A percentile compares a stretch with the other conserved stretches of the same genome.
These are phyloP conservation scores for Drosophila testacea DNA, from an alignment of 2,888 invertebrate genomes.

Conservation along the genomic window DNA sequence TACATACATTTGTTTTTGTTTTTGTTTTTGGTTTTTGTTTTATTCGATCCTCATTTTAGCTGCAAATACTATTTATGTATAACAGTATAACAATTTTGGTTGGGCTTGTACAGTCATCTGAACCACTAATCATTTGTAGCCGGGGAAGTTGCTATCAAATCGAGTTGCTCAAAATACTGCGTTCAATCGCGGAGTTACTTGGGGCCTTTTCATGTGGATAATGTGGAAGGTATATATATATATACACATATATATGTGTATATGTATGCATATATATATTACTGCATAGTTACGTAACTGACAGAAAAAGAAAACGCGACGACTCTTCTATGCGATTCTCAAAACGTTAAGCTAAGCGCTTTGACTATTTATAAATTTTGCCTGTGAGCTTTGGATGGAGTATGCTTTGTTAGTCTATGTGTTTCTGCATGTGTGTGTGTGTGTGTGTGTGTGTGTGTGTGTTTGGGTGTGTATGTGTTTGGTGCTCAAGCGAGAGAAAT, in stretches of 20 bases:
- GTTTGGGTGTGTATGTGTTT: conserved; percentile 11
- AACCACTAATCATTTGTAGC: conserved; percentile 83
- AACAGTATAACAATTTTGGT: conserved; percentile 54
- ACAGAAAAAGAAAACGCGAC: conserved; percentile 2
- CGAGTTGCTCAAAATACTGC: conserved; percentile 80
- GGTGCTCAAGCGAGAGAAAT: conserved; percentile 53
- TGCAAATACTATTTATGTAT: conserved; percentile 57
- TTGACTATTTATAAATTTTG: conserved; percentile 6
- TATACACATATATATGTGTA: conserved; percentile 1
- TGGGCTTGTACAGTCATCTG: conserved; percentile 60
- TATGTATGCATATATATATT: not conserved
- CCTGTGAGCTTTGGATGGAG: conserved; percentile 20
- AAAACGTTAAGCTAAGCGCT: conserved; percentile 12
- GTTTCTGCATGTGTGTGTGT: conserved; percentile 7
- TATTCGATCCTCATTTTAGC: conserved; percentile 32
- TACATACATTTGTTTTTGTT: conserved; percentile 27
- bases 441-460: not conserved
- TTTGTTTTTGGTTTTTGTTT: not conserved
- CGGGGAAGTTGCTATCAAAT: conserved; percentile 85
- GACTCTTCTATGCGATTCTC: conserved; percentile 42
- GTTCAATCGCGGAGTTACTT: conserved; percentile 35
- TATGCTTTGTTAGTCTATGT: conserved; percentile 9
- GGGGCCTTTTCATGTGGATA: not conserved
- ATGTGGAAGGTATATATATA: conserved; percentile 10
- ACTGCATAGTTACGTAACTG: conserved; percentile 1